Conservation (phyloP, 2,888 invertebrate species). For the Stegophylla sp. region DNA sequence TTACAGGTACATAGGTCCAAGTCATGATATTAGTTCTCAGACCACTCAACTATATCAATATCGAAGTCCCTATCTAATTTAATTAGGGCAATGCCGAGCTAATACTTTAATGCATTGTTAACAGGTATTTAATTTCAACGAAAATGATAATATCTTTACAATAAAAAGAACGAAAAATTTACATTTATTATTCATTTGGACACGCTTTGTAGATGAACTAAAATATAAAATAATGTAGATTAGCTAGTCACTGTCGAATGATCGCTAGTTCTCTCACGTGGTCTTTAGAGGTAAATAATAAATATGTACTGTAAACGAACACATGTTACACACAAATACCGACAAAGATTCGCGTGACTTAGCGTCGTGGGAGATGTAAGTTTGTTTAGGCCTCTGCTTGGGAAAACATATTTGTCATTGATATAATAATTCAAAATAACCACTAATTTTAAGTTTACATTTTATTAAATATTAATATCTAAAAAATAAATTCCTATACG, state of each 20-base stretch:
- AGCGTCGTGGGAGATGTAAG: slow-evolving; percentile 51
- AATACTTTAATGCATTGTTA: background rate
- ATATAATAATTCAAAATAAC: background rate
- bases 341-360: slow-evolving; percentile 57
- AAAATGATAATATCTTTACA: slow-evolving; percentile 2
- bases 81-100: background rate
- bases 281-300: slow-evolving; percentile 38
- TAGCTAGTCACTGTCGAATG: slow-evolving; percentile 37
- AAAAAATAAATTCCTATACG: background rate
- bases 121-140: slow-evolving; percentile 3
- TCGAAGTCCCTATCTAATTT: background rate
- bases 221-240: background rate
- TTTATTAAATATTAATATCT: background rate
- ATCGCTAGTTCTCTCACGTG: slow-evolving; percentile 41
- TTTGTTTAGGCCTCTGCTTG: background rate
- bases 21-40: background rate
- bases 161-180: slow-evolving; percentile 5
- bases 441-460: background rate
- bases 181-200: slow-evolving; percentile 42
- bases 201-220: slow-evolving; percentile 31
- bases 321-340: slow-evolving; percentile 53
- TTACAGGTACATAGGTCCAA: slow-evolving; percentile 10
- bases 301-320: slow-evolving; percentile 15
- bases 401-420: background rate
- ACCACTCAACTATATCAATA: slow-evolving; percentile 11